Percentiles rank a stretch among this genome's conserved stretches.
Evolutionary conservation across 2,113 vertebrate genomes (phyloP).

Genomic region (Pholis gunnellus): DNA sequence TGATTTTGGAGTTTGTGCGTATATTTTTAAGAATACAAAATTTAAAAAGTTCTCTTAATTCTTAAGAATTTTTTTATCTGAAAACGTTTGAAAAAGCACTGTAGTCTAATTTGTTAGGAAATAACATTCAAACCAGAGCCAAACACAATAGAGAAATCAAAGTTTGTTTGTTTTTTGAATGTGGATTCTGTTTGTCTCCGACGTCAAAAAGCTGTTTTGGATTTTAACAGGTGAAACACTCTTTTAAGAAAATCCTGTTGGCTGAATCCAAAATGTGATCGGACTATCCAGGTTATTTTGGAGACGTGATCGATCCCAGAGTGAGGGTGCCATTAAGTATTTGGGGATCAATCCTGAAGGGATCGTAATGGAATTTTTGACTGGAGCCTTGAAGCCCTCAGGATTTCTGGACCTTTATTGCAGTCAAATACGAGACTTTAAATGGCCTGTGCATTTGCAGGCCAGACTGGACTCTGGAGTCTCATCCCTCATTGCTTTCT

Average conservation of each 20-base stretch:
- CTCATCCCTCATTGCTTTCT: conserved; percentile 82
- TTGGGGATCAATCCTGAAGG: conserved; percentile 63
- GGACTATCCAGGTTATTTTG: conserved; percentile 40
- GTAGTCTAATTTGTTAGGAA: background rate
- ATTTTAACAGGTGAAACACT: background rate
- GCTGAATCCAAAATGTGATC: conserved; percentile 13
- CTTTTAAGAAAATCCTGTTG: background rate
- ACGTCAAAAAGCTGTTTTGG: background rate
- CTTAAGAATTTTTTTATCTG: background rate
- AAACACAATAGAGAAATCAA: background rate
- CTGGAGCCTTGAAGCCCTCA: conserved; percentile 54
- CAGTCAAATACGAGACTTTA: conserved; percentile 74
- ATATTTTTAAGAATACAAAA: background rate
- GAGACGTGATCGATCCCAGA: conserved; percentile 46
- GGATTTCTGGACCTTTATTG: conserved; percentile 73
- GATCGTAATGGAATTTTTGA: conserved; percentile 68
- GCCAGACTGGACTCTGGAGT: conserved; percentile 78
- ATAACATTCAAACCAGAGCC: background rate
- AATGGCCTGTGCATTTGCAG: conserved; percentile 74
- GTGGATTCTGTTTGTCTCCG: background rate
- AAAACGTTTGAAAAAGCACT: background rate
- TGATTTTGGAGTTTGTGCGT: background rate
- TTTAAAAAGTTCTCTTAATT: background rate
- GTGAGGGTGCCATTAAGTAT: conserved; percentile 52
- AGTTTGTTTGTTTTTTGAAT: background rate